phyloP scores from a whole-genome alignment of 2,888 invertebrate species.

The Caenorhabditis afra region DNA sequence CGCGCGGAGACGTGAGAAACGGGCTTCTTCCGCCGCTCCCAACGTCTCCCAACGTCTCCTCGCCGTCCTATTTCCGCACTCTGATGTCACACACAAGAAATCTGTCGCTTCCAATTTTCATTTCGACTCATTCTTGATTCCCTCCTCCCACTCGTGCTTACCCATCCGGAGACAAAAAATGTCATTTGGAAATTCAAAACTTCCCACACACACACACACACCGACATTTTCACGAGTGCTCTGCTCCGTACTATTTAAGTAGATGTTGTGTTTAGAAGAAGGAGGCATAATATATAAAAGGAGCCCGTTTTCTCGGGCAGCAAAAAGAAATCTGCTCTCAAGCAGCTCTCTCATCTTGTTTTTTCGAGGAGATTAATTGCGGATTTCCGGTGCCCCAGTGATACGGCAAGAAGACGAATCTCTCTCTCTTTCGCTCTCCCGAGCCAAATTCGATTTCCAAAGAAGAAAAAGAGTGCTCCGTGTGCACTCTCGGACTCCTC shows the following conservation, averaged over 20 bases:
- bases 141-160: slow-evolving; percentile 4
- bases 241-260: too few relatives aligned
- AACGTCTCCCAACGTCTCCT: background rate
- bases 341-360: slow-evolving; percentile 1
- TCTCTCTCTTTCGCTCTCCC: too few relatives aligned
- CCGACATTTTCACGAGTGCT: slow-evolving; percentile 7
- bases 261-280: too few relatives aligned
- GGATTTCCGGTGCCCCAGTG: slow-evolving; percentile 2
- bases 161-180: slow-evolving; percentile 8
- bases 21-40: background rate
- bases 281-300: slow-evolving; percentile 13
- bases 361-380: slow-evolving; percentile 26
- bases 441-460: slow-evolving; percentile 13
- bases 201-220: slow-evolving; percentile 28
- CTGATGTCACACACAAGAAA: slow-evolving; percentile 13
- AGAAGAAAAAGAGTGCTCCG: slow-evolving; percentile 16
- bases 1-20: slow-evolving; percentile 25
- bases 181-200: slow-evolving; percentile 38
- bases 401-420: background rate
- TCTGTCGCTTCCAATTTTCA: slow-evolving; percentile 22
- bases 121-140: slow-evolving; percentile 2
- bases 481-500: slow-evolving; percentile 31
- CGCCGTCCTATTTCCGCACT: background rate
- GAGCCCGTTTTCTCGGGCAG: background rate
- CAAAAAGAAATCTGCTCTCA: slow-evolving; percentile 4